These are phyloP conservation scores for Bemisia tabaci DNA, from an alignment of 1,140 invertebrate species.

Conservation along the genomic window DNA sequence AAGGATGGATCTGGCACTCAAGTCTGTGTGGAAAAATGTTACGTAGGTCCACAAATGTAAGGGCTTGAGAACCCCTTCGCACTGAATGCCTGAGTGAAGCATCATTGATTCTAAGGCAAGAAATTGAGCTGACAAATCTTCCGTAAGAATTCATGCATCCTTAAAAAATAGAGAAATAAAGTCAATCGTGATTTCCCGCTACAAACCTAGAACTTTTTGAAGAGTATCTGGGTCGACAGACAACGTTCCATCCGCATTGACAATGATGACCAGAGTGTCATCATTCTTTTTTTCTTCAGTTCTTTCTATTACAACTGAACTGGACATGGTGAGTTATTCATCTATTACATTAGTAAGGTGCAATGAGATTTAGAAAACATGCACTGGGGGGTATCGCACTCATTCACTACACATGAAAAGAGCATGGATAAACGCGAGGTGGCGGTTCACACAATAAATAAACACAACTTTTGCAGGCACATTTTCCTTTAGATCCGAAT, in stretches of 20 bases:
- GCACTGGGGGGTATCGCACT: neutral
- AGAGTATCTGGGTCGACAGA: conserved; percentile 30
- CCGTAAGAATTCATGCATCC: no score
- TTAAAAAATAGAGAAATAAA: no score
- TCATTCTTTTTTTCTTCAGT: conserved; percentile 66
- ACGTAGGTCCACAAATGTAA: no score
- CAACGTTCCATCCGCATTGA: conserved; percentile 31
- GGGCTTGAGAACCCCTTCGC: no score
- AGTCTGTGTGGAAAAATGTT: no score
- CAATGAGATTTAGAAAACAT: neutral
- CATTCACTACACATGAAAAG: neutral
- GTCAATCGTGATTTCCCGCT: no score
- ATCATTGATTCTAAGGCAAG: no score
- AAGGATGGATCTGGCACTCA: no score
- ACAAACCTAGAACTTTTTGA: conserved; percentile 29
- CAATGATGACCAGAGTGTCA: conserved; percentile 36
- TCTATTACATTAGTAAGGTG: neutral
- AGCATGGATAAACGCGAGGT: neutral
- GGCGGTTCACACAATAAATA: neutral
- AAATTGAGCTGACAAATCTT: no score
- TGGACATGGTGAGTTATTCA: conserved; percentile 49
- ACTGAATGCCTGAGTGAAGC: no score
- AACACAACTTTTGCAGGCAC: neutral
- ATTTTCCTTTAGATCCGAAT: no score
- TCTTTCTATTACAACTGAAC: conserved; percentile 69